Base-by-base conservation (phyloP, 2,113 vertebrate genomes). In the Xiphophorus couchianus region DNA sequence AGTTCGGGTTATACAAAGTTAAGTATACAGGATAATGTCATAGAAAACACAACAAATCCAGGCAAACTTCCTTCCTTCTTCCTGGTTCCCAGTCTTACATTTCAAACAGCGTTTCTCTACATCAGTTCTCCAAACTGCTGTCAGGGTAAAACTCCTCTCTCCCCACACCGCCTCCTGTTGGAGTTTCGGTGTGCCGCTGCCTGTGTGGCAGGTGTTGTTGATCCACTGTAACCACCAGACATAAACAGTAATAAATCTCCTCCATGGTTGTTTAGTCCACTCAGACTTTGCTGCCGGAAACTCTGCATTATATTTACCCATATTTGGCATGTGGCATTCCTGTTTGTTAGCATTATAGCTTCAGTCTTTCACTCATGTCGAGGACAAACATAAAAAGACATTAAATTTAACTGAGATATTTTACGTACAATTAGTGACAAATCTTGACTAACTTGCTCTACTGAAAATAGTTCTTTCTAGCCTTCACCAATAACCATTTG, bases 241-340 rank as follows among this genome's bases (percentile, higher is more conserved):
- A 80, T 85, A 89, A 90, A 90, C 83, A 87, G 89, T 71, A 89
- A 90, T 69, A 89, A 90, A 87, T 83, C 35, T 44, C 58, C 31
- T 31, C 27, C 12, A 3, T 35, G 64, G 74, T 71, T 90, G 86
- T 90, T 89, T 84, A 74, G 73, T 81, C 63, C 64, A 1, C 35
- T 73, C 15, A 66, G 74, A 22, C 66, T 44, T 33, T 66, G 81
- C 71, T 71, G 71, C 60, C 74, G 71, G 54, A 76, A 74, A 66
- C 35, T 28, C 71, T 73, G 31, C 67, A 9, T 60, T 54, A 14
- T 62, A 14, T 12, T 27, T 1, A 4, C 76, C 66, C 48, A 25
- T 25, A 66, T 85, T 73, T 79, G 81, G 72, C 72, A 74, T 42
- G n/a, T 62, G 62, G 72, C 80, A 48, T 70, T 22, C 51, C 71